Conservation (phyloP, 2,888 invertebrate genomes). For the Parnassius glacialis region DNA sequence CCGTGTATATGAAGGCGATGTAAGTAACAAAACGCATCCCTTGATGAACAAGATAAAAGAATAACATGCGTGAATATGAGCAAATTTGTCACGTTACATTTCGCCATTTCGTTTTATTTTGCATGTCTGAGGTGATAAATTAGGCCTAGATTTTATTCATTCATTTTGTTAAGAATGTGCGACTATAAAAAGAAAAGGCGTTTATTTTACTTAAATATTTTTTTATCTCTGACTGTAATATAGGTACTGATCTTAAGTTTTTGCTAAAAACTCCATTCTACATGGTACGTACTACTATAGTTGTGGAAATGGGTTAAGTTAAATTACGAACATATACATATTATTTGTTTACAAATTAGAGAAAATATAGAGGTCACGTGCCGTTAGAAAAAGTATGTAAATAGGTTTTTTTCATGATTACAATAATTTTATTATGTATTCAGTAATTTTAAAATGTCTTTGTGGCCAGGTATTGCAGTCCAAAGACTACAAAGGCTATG, state of each 20-base stretch:
- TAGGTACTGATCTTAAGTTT: too few relatives aligned
- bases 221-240: too few relatives aligned
- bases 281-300: too few relatives aligned
- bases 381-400: not conserved
- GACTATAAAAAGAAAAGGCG: too few relatives aligned
- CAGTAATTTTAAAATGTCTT: constrained; percentile 11
- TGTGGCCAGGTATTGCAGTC: constrained; percentile 10
- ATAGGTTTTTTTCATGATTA: not conserved
- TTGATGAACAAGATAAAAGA: constrained; percentile 70
- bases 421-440: constrained; percentile 10
- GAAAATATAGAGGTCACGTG: constrained; percentile 1
- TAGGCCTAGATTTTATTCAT: not conserved
- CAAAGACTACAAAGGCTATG: constrained; percentile 17
- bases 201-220: too few relatives aligned
- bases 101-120: constrained; percentile 1
- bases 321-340: too few relatives aligned
- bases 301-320: too few relatives aligned
- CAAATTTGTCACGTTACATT: constrained; percentile 28
- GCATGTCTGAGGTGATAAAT: not conserved
- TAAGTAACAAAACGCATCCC: constrained; percentile 60
- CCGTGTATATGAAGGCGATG: constrained; percentile 57
- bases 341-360: too few relatives aligned
- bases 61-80: constrained; percentile 34
- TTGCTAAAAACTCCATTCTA: too few relatives aligned
- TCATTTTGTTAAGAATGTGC: too few relatives aligned